These are phyloP conservation scores for Maniola jurtina DNA, from an alignment of 1,140 invertebrate genomes.

Conservation along the genomic window DNA sequence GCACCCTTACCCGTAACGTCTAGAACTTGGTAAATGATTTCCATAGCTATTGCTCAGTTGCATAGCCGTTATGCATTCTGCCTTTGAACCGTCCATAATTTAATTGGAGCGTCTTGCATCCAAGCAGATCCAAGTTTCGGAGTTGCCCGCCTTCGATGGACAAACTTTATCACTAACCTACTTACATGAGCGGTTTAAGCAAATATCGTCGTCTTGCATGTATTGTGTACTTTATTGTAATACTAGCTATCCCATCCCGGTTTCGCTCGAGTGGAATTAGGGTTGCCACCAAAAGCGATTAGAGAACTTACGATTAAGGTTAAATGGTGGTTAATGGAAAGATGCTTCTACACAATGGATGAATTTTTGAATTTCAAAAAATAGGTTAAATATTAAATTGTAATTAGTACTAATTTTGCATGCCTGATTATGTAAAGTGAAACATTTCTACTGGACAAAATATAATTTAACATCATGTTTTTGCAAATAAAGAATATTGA, in stretches of 20 bases:
- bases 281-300: not conserved
- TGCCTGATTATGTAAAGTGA: no score
- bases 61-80: constrained; percentile 58
- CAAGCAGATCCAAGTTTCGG: constrained; percentile 47
- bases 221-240: not conserved
- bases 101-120: constrained; percentile 60
- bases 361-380: no score
- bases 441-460: no score
- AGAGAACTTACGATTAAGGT: no score
- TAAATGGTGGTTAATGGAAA: no score
- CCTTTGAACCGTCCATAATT: constrained; percentile 64
- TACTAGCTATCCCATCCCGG: not conserved
- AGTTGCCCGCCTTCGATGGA: constrained; percentile 40
- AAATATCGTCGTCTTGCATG: constrained; percentile 15
- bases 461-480: no score
- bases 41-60: constrained; percentile 49
- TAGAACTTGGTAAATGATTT: constrained; percentile 53
- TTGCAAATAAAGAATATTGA: no score
- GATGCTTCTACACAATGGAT: no score
- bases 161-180: constrained; percentile 58
- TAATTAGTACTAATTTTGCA: no score
- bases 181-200: constrained; percentile 36
- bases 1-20: constrained; percentile 23
- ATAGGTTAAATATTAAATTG: no score
- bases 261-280: not conserved